A percentile compares a stretch with the other conserved stretches of the same genome.
These are phyloP conservation scores for Liparis tanakae DNA, from an alignment of 2,797 vertebrate species.

Conservation along the genomic window DNA sequence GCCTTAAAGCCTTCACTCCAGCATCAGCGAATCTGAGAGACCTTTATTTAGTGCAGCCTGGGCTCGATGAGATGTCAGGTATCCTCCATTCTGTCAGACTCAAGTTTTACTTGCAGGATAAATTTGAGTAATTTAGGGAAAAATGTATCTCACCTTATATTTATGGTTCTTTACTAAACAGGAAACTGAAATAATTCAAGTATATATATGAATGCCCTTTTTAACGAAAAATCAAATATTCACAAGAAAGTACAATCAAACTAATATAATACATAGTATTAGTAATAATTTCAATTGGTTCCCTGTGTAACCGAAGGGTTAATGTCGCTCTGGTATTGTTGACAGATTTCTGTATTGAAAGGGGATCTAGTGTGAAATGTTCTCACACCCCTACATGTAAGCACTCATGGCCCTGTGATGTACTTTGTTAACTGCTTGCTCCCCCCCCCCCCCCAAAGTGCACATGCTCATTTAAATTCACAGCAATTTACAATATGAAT, in stretches of 20 bases:
- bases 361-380: neutral
- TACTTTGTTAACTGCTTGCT: constrained; percentile 42
- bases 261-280: neutral
- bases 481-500: constrained; percentile 53
- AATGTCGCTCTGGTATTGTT: neutral
- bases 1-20: neutral
- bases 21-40: neutral
- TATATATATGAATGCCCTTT: neutral
- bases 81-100: neutral
- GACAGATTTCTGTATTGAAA: neutral
- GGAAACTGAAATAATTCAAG: neutral
- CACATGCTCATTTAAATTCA: constrained; percentile 63
- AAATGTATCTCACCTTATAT: neutral
- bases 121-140: constrained; percentile 11
- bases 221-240: no score
- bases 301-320: neutral
- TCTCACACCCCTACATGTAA: neutral
- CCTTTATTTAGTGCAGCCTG: neutral
- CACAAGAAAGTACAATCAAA: neutral
- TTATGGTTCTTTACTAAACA: constrained; percentile 6
- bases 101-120: constrained; percentile 4
- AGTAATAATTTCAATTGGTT: neutral
- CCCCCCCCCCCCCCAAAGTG: constrained; percentile 19
- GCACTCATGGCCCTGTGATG: constrained; percentile 12
- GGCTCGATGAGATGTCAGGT: constrained; percentile 8